Conservation (phyloP, 2,113 vertebrate genomes). For the Rhinopomastus cyanomelas region DNA sequence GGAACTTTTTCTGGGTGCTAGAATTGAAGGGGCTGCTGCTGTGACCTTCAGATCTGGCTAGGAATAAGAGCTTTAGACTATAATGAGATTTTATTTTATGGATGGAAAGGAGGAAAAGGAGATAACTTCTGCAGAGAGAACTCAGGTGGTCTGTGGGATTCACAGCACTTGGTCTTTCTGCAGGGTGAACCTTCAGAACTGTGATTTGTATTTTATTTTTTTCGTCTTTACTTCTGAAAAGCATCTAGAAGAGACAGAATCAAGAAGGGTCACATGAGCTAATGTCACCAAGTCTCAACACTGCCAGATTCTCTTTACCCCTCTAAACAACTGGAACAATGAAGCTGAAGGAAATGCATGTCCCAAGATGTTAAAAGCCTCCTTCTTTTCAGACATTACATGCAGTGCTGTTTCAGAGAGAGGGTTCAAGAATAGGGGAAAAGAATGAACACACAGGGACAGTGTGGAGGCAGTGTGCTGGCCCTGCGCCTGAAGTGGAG, state of each 20-base stretch:
- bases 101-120: background rate
- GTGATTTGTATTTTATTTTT: background rate
- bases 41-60: constrained; percentile 2
- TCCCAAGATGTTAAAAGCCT: background rate
- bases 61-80: background rate
- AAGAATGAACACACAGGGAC: background rate
- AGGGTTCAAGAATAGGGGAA: background rate
- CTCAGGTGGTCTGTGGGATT: background rate
- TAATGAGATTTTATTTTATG: background rate
- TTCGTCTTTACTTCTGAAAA: background rate
- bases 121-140: background rate
- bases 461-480: background rate
- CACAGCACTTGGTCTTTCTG: background rate
- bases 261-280: background rate
- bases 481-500: background rate
- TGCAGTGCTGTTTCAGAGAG: background rate
- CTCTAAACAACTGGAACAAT: background rate
- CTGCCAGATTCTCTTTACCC: background rate
- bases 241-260: background rate
- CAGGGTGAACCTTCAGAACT: background rate
- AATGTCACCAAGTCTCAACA: background rate
- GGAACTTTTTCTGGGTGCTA: background rate
- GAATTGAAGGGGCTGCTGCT: background rate
- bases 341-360: background rate
- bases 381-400: background rate